Conservation (phyloP, 2,888 invertebrate genomes). For the Rosalia funebris region DNA sequence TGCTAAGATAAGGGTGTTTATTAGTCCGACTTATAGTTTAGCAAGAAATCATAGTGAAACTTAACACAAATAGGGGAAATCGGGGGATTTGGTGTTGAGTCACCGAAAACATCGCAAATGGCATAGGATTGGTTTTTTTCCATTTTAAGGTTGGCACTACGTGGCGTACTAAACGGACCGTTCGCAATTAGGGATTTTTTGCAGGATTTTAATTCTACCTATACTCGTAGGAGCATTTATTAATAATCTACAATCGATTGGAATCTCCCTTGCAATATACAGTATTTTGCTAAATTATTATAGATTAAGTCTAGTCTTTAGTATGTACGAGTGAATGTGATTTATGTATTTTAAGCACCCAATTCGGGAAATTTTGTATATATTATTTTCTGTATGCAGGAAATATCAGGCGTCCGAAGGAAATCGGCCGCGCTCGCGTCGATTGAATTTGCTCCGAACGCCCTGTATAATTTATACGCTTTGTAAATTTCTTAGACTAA, state of each 20-base stretch:
- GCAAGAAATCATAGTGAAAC: too few relatives aligned
- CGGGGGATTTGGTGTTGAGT: too few relatives aligned
- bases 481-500: constrained; percentile 49
- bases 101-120: neutral
- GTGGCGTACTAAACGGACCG: too few relatives aligned
- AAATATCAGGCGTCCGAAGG: neutral
- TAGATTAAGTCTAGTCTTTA: constrained; percentile 47
- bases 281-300: constrained; percentile 60
- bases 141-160: too few relatives aligned
- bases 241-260: constrained; percentile 35
- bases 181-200: neutral
- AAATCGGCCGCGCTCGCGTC: neutral
- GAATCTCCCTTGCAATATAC: constrained; percentile 59
- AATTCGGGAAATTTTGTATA: too few relatives aligned
- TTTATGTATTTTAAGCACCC: constrained; percentile 44
- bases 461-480: constrained; percentile 44
- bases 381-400: constrained; percentile 36
- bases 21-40: too few relatives aligned
- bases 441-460: neutral
- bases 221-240: constrained; percentile 51
- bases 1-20: too few relatives aligned
- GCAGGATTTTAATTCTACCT: constrained; percentile 18
- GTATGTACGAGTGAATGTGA: constrained; percentile 56
- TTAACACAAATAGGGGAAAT: too few relatives aligned
- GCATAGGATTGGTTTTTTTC: neutral